Conservation (phyloP, 2,113 vertebrate species). For the Alosa alosa region DNA sequence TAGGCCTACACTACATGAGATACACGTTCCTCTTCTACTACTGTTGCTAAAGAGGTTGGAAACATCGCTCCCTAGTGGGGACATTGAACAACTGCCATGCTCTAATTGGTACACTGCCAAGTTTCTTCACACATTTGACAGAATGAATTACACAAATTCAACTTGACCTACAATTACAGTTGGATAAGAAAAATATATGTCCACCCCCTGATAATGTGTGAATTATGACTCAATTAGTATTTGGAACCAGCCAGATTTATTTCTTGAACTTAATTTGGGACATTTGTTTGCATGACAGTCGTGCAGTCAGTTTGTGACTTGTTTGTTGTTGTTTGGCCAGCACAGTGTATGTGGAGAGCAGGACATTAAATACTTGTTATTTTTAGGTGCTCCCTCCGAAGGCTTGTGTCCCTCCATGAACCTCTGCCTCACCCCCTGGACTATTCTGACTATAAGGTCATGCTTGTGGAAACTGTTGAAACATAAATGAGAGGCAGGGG, state of each 20-base stretch:
- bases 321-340: neutral
- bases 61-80: neutral
- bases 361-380: neutral
- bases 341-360: neutral
- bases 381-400: slow-evolving; percentile 1
- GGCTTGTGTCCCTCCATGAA: neutral
- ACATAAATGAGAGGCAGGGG: neutral
- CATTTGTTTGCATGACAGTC: neutral
- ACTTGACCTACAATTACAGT: too few relatives aligned
- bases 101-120: neutral
- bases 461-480: neutral
- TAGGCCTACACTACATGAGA: neutral
- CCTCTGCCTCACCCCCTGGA: neutral
- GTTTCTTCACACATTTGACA: neutral
- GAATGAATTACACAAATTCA: too few relatives aligned
- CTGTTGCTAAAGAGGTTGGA: neutral
- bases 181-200: neutral
- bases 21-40: neutral
- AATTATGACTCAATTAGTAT: too few relatives aligned
- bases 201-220: neutral
- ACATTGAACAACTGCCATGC: neutral
- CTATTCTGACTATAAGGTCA: neutral
- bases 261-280: too few relatives aligned
- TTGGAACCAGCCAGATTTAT: too few relatives aligned
- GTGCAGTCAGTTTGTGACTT: neutral